Evolutionary conservation across 2,113 vertebrate genomes (phyloP), one percentile per base, ranked within the genome.

Genomic region (Erythrocercus mccallii): DNA sequence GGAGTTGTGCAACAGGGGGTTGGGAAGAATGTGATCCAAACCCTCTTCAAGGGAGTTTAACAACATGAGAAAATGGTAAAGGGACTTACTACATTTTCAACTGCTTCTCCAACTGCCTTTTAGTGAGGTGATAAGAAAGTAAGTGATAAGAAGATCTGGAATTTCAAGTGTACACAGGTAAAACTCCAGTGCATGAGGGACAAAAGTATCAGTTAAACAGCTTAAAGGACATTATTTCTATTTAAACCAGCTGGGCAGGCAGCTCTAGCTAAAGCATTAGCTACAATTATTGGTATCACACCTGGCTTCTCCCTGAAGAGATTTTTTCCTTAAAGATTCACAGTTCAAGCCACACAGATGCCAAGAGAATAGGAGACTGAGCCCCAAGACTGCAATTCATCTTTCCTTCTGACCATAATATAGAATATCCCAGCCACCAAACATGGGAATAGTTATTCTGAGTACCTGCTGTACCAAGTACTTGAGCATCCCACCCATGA

Each of bases 1-100:
- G 33, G 11, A 58, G 24, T 7, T 31, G 24, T 27, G n/a, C 50
- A 70, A 25, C 16, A 14, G 4, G 11, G 7, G 1, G 0, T 8
- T 68, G 22, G 47, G 44, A 50, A 68, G 24, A 84, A 47, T 0
- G 8, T 22, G 22, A 50, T n/a, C 33, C 47, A 84, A 70, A 33
- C 5, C 9, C 18, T 35, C 33, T 44, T 44, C 19, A 33, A 47
- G 73, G 25, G 45, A 74, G 33, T 62, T 68, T 78, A 25, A 11
- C 42, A 71, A 18, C 3, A 22, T 1, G 14, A 64, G 12, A 60
- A 74, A 79, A 57, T 0, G 1, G n/a, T 44, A 30, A 58, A 69
- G 19, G 16, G 25, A 5, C 4, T 78, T 45, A 23, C 0, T 65
- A 5, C 3, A 10, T 80, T 76, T 85, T 82, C 9, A 30, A 48